Evolutionary conservation across 2,797 vertebrate genomes (phyloP).

Genomic region (Acanthornis magna): DNA sequence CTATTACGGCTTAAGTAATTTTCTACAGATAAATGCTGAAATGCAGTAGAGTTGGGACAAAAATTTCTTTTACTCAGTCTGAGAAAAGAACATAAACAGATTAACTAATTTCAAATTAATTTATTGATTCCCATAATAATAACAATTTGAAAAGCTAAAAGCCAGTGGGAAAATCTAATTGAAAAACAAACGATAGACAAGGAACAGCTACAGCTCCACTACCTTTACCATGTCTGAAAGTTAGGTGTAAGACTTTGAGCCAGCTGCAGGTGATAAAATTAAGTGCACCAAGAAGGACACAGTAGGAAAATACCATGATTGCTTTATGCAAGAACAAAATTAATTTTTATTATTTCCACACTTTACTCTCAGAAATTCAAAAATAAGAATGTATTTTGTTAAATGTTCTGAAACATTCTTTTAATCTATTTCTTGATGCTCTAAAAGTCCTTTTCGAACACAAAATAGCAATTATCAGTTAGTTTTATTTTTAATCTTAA

Average conservation of each 20-base stretch:
- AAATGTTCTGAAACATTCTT: not conserved
- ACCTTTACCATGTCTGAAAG: not conserved
- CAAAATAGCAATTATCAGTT: not conserved
- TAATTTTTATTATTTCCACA: not conserved
- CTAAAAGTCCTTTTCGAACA: not conserved
- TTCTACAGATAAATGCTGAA: not conserved
- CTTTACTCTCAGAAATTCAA: not conserved
- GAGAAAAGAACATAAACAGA: not conserved
- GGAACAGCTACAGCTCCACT: not conserved
- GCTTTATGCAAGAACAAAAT: not conserved
- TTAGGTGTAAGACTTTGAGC: not conserved
- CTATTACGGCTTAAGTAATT: not conserved
- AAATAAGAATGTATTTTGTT: not conserved
- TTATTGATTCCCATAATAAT: not conserved
- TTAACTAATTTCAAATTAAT: not conserved
- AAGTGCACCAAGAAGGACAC: not conserved
- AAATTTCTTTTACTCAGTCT: not conserved
- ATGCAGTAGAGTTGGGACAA: not conserved
- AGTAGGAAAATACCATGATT: not conserved
- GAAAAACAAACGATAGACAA: not conserved
- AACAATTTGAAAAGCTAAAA: not conserved
- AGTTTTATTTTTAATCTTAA: not conserved
- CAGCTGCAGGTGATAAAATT: not conserved
- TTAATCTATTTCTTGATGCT: not conserved
- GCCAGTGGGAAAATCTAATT: not conserved